Evolutionary conservation across 2,797 vertebrate genomes (phyloP).

Genomic region (Tangara arthus): DNA sequence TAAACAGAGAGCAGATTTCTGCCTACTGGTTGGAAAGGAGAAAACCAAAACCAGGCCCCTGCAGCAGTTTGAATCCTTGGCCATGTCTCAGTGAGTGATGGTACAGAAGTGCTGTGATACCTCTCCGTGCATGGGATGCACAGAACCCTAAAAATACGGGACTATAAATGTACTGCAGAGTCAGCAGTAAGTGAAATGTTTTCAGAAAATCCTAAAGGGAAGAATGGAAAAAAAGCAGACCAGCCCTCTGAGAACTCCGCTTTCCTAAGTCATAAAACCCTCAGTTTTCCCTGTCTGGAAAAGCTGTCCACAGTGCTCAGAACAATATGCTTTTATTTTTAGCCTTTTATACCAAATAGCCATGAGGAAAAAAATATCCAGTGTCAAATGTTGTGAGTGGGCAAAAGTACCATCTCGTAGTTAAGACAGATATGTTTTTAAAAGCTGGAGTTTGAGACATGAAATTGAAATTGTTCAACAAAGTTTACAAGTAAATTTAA

Average conservation of each 20-base stretch:
- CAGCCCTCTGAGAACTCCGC: conserved; percentile 24
- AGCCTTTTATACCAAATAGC: conserved; percentile 35
- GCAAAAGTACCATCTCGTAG: background rate
- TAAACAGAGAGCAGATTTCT: background rate
- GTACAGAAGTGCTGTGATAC: background rate
- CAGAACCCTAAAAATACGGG: background rate
- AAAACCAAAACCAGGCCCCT: background rate
- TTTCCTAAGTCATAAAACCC: conserved; percentile 65
- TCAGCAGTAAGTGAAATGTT: conserved; percentile 42
- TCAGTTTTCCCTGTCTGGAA: conserved; percentile 61
- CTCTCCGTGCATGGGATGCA: background rate
- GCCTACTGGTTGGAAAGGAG: background rate
- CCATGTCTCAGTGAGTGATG: background rate
- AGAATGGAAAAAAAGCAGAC: conserved; percentile 46
- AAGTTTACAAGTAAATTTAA: background rate
- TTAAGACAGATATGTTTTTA: background rate
- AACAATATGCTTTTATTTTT: conserved; percentile 63
- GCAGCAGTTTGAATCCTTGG: background rate
- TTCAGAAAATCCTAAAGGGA: conserved; percentile 42
- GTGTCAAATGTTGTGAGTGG: background rate
- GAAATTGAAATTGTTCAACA: background rate
- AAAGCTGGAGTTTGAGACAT: background rate
- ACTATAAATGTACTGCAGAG: background rate
- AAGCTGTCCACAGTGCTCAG: conserved; percentile 37
- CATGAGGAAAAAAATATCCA: background rate